These are phyloP conservation scores for Heloderma charlesbogerti DNA, from an alignment of 2,113 vertebrate species.

Conservation along the genomic window DNA sequence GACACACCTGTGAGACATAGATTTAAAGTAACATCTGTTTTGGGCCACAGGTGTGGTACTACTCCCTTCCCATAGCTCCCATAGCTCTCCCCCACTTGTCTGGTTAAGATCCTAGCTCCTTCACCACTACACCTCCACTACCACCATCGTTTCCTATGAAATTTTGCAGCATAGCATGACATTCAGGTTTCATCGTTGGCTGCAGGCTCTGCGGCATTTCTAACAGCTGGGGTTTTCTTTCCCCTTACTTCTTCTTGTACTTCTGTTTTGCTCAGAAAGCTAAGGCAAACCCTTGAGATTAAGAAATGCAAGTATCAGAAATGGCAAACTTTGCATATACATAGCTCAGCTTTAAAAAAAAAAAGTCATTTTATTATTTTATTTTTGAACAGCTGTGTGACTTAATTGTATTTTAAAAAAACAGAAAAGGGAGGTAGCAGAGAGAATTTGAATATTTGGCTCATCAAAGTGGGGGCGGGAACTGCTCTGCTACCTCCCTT, in stretches of 20 bases:
- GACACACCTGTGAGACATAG: too few species aligned
- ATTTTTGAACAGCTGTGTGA: background rate
- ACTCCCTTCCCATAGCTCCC: too few species aligned
- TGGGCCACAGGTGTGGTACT: background rate
- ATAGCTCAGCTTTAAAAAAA: too few species aligned
- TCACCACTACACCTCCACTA: background rate
- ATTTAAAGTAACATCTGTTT: too few species aligned
- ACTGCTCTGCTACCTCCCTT: too few species aligned
- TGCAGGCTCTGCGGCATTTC: background rate
- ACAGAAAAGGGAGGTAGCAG: conserved; percentile 37
- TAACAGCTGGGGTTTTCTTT: background rate
- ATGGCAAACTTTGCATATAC: background rate
- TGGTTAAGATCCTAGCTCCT: background rate
- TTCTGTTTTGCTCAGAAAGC: background rate
- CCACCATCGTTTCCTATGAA: too few species aligned
- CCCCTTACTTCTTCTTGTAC: background rate
- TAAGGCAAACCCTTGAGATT: background rate
- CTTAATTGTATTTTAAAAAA: background rate
- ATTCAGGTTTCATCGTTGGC: background rate
- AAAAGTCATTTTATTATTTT: background rate
- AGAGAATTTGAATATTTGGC: background rate
- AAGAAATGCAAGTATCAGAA: background rate
- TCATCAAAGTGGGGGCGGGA: background rate
- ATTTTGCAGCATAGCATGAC: too few species aligned
- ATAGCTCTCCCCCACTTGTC: background rate